phyloP scores from a whole-genome alignment of 2,113 vertebrate genomes.

The Platycercus adscitus region DNA sequence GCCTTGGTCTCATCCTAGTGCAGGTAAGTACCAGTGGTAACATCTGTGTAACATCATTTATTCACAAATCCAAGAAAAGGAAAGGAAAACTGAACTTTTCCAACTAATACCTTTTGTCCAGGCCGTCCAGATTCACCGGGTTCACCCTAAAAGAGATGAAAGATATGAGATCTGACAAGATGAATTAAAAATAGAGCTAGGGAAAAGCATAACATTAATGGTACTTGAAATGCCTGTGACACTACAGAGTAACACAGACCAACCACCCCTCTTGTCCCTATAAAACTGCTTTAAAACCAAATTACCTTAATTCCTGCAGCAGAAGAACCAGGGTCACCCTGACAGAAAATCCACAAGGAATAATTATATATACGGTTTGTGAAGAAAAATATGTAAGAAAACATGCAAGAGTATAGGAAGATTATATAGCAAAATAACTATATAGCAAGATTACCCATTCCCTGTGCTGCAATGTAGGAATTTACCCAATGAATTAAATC shows the following conservation, averaged over 20 bases:
- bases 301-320: conserved; percentile 98
- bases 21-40: neutral
- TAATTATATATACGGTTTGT: neutral
- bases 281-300: neutral
- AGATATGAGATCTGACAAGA: neutral
- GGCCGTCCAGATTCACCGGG: conserved; percentile 92
- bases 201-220: neutral
- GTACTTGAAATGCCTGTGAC: neutral
- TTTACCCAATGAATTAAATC: neutral
- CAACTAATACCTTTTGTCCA: conserved; percentile 89
- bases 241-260: neutral
- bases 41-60: neutral
- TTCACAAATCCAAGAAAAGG: neutral
- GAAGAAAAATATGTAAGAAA: neutral
- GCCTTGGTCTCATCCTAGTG: neutral
- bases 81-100: neutral
- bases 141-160: conserved; percentile 85
- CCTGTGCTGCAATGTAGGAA: neutral
- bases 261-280: neutral
- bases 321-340: conserved; percentile 96
- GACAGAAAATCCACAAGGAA: conserved; percentile 65
- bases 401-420: neutral
- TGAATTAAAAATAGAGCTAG: neutral
- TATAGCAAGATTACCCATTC: neutral
- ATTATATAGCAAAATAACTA: neutral